Evolutionary conservation across 1,140 invertebrate genomes (phyloP).

Genomic region (Nephotettix cincticeps): DNA sequence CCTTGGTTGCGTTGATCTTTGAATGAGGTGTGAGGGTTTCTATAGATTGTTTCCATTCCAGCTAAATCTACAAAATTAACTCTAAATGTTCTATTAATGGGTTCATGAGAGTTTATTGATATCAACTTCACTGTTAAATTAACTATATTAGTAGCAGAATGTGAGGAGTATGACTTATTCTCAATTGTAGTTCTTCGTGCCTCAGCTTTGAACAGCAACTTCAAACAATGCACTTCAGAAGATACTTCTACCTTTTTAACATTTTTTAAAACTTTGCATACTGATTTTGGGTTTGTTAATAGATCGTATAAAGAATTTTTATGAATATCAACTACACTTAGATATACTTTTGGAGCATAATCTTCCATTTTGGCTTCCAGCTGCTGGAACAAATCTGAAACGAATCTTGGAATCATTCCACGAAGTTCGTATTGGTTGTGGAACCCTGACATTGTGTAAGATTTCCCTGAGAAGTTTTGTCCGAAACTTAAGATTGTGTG

Average conservation of each 20-base stretch:
- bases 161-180: background rate
- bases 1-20: background rate
- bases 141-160: background rate
- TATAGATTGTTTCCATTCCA: background rate
- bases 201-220: conserved; percentile 5
- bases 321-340: background rate
- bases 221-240: background rate
- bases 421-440: conserved; percentile 1
- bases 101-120: background rate
- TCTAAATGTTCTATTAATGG: background rate
- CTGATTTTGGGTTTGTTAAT: background rate
- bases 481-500: background rate
- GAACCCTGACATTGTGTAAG: background rate
- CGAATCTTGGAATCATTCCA: background rate
- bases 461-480: background rate
- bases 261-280: background rate
- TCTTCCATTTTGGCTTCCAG: background rate
- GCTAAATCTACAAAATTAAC: conserved; percentile 9
- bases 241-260: background rate
- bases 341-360: background rate
- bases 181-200: background rate
- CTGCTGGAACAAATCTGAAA: background rate
- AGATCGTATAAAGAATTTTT: background rate
- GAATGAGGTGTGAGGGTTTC: background rate
- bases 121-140: background rate